A percentile compares a stretch with the other conserved stretches of the same genome.
phyloP scores from a whole-genome alignment of 2,888 invertebrate genomes.

The Quadriops clusia region DNA sequence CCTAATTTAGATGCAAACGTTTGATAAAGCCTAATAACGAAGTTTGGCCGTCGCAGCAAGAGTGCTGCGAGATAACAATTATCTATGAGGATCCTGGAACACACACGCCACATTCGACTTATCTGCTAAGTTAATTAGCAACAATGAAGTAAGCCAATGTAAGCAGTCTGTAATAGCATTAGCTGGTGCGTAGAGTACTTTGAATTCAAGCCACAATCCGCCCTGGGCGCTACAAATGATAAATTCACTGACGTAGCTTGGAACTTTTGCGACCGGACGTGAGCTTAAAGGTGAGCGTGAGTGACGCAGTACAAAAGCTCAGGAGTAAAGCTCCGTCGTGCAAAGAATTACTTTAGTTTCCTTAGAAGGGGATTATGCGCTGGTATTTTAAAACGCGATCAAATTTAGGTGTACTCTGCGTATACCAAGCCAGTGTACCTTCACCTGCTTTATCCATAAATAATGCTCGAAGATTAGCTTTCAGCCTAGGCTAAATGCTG shows the following conservation, averaged over 20 bases:
- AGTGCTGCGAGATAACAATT: too few relatives aligned
- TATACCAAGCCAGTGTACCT: too few relatives aligned
- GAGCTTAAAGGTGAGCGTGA: constrained; percentile 18
- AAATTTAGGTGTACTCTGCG: too few relatives aligned
- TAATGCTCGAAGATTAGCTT: too few relatives aligned
- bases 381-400: constrained; percentile 20
- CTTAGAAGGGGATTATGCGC: constrained; percentile 16
- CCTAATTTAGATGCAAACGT: too few relatives aligned
- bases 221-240: constrained; percentile 12
- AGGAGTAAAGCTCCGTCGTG: constrained; percentile 19
- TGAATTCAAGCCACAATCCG: constrained; percentile 17
- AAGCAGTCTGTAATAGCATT: constrained; percentile 18
- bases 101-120: too few relatives aligned
- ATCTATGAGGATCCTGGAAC: too few relatives aligned
- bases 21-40: too few relatives aligned
- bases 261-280: constrained; percentile 18
- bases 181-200: constrained; percentile 18
- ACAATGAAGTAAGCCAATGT: constrained; percentile 11
- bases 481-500: too few relatives aligned
- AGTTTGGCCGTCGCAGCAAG: too few relatives aligned
- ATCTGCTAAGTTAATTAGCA: background rate
- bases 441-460: too few relatives aligned
- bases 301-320: constrained; percentile 19
- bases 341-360: constrained; percentile 21
- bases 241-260: constrained; percentile 13